phyloP scores from a whole-genome alignment of 2,113 vertebrate genomes.

The Pseudorasbora parva region DNA sequence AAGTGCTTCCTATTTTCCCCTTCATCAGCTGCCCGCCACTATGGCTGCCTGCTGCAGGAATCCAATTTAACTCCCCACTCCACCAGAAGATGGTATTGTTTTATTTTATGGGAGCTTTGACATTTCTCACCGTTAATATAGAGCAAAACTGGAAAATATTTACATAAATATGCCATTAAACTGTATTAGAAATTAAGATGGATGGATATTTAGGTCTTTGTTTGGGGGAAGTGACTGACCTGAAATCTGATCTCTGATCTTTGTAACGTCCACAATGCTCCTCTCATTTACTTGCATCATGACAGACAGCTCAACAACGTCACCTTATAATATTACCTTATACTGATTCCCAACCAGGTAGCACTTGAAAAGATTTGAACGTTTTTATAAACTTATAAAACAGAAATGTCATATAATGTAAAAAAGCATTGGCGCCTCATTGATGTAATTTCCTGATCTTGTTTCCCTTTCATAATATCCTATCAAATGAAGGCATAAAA shows the following conservation, averaged over 20 bases:
- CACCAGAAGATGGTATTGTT: conserved; percentile 81
- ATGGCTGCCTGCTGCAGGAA: conserved; percentile 76
- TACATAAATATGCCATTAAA: conserved; percentile 87
- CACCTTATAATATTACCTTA: neutral
- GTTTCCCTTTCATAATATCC: neutral
- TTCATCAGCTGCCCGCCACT: conserved; percentile 79
- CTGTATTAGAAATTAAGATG: conserved; percentile 82
- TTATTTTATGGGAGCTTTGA: conserved; percentile 87
- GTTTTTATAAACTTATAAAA: neutral
- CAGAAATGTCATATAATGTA: too few species aligned
- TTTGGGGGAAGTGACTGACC: conserved; percentile 42
- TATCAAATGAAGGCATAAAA: too few species aligned
- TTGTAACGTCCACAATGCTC: neutral
- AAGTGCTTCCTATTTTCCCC: conserved; percentile 78
- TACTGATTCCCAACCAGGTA: neutral
- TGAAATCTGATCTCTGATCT: conserved; percentile 30
- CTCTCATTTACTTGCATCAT: conserved; percentile 6
- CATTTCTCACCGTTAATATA: conserved; percentile 83
- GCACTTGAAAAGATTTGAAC: neutral
- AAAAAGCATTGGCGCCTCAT: too few species aligned
- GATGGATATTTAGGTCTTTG: conserved; percentile 71
- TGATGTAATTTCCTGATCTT: too few species aligned
- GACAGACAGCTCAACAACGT: neutral
- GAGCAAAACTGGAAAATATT: conserved; percentile 81
- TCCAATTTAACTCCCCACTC: conserved; percentile 85